These are phyloP conservation scores for Lepidochitona cinerea DNA, from an alignment of 2,888 invertebrate genomes.

Conservation along the genomic window DNA sequence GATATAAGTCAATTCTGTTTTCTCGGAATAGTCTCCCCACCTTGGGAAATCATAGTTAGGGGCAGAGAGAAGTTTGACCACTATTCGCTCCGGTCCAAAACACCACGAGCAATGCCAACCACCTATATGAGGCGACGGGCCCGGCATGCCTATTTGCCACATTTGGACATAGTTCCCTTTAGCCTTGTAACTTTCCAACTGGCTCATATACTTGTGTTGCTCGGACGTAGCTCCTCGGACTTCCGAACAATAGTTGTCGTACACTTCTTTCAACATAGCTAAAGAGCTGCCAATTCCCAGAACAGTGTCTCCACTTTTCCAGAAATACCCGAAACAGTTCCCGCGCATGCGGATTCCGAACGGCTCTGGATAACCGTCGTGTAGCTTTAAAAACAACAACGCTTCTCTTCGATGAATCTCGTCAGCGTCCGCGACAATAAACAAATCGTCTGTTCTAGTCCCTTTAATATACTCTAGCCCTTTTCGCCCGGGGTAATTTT, in stretches of 20 bases:
- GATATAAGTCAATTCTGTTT: constrained; percentile 76
- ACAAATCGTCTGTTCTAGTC: constrained; percentile 53
- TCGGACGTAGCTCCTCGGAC: neutral
- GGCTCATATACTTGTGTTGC: neutral
- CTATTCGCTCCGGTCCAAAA: constrained; percentile 75
- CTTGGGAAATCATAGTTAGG: constrained; percentile 64
- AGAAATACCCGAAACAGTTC: constrained; percentile 80
- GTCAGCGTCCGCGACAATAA: constrained; percentile 75
- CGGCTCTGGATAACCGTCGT: constrained; percentile 78
- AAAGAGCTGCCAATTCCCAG: neutral
- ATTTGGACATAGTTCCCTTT: constrained; percentile 40
- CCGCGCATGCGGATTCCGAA: constrained; percentile 77
- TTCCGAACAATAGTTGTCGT: neutral
- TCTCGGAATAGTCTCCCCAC: constrained; percentile 64
- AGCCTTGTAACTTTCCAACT: neutral
- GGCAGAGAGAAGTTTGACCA: constrained; percentile 72
- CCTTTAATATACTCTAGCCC: constrained; percentile 29
- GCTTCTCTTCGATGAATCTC: constrained; percentile 77
- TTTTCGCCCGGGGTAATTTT: constrained; percentile 24
- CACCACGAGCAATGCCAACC: constrained; percentile 82
- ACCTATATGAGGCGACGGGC: constrained; percentile 76
- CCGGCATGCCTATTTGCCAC: constrained; percentile 39
- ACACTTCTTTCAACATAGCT: neutral
- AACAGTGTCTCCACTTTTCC: constrained; percentile 66
- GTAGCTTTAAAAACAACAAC: constrained; percentile 79